Evolutionary conservation across 2,888 invertebrate genomes (phyloP).

Genomic region (Leucophora obtusa): DNA sequence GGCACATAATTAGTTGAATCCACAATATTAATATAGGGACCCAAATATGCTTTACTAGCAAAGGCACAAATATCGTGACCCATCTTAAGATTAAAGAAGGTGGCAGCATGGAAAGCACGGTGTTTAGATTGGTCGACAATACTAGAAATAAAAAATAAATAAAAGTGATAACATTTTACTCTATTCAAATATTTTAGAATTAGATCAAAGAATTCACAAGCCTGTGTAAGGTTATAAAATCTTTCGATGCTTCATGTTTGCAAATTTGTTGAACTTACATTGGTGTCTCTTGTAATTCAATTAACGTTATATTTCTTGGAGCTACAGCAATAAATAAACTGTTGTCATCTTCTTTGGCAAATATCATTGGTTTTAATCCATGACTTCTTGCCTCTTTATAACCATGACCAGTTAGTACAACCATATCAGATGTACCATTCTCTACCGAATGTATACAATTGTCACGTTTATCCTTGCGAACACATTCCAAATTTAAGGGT

Average conservation of each 20-base stretch:
- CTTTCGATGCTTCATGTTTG: no score
- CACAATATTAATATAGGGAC: slow-evolving; percentile 55
- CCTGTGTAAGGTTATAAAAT: no score
- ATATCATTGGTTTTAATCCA: slow-evolving; percentile 57
- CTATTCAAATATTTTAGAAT: no score
- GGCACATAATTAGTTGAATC: slow-evolving; percentile 60
- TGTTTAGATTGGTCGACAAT: slow-evolving; percentile 50
- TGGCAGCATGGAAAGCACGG: slow-evolving; percentile 65
- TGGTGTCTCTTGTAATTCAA: slow-evolving; percentile 56
- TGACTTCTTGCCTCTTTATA: slow-evolving; percentile 57
- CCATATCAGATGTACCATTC: slow-evolving; percentile 41
- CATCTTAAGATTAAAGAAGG: slow-evolving; percentile 63
- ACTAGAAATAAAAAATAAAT: slow-evolving; percentile 35
- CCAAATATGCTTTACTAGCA: slow-evolving; percentile 15
- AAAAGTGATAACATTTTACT: not conserved
- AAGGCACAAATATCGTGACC: slow-evolving; percentile 63
- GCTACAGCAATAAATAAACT: slow-evolving; percentile 65
- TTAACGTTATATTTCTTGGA: slow-evolving; percentile 57
- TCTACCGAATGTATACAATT: slow-evolving; percentile 56
- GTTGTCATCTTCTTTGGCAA: slow-evolving; percentile 56
- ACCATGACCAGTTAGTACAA: slow-evolving; percentile 60
- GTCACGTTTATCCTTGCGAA: slow-evolving; percentile 34
- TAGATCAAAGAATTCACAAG: no score
- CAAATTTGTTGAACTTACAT: slow-evolving; percentile 55
- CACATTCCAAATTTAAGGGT: slow-evolving; percentile 56